Base-by-base conservation (phyloP, 2,797 vertebrate species). In the Antennarius maculatus region DNA sequence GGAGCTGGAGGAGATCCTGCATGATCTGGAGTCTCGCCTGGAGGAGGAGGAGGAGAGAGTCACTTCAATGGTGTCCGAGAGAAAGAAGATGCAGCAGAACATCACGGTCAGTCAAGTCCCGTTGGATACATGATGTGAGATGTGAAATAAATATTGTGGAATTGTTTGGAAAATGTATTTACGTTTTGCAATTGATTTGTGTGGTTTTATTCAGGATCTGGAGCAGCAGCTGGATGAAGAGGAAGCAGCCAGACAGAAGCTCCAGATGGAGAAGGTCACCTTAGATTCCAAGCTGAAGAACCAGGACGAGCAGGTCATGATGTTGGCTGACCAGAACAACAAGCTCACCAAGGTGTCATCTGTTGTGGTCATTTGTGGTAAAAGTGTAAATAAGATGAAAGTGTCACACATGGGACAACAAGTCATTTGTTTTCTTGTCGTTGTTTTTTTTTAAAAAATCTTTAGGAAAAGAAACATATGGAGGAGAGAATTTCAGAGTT, bases 81-180 rank as follows among this genome's bases (percentile, higher is more conserved):
- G 94, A 85, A 99, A 95, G 81, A 99, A 98, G 85, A 99, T 99
- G 97, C 96, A 98, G 79, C 96, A 97, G 79, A 98, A 98, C 71
- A 98, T 99, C 76, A 94, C 93, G 85, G 97, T 97, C 70, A 65
- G 69, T 76, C 1, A 51, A 27, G 27, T 57, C 17, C 3, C 31
- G 4, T 10, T 0, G 39, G 9, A 57, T 4, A 23, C 1, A 13
- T 3, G 48, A 13, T 34, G 18, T 11, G 18, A 54, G 6, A 31
- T 43, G 6, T 6, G 7, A 41, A 2, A 17, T 5, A 15, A 14
- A 14, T 23, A 23, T 23, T 2, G 5, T 2, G 28, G 13, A 12
- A 18, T 3, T 23, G n/a, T 8, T 8, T 27, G 23, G 2, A n/a
- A 27, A 41, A 28, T n/a, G n/a, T 27, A 13, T 60, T 14, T 54